phyloP scores from a whole-genome alignment of 2,797 vertebrate species.

The Ataeniobius toweri region DNA sequence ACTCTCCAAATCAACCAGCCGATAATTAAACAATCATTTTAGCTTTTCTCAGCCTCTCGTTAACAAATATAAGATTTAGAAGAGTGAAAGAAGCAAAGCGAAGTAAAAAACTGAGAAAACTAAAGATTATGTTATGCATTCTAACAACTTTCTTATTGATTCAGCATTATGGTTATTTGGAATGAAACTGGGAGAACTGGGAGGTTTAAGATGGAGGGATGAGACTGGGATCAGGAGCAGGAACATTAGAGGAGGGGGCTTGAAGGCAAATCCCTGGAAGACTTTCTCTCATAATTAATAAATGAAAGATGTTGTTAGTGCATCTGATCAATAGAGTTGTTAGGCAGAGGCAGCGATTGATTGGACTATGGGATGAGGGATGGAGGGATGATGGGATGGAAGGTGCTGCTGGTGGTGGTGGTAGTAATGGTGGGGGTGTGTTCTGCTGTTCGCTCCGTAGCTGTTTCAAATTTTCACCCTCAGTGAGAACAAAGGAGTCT shows the following conservation, averaged over 20 bases:
- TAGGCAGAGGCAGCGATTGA: constrained; percentile 71
- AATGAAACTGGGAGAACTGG: constrained; percentile 4
- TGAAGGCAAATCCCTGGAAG: constrained; percentile 63
- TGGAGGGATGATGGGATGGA: constrained; percentile 51
- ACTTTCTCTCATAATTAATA: constrained; percentile 77
- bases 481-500: constrained; percentile 78
- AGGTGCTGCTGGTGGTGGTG: neutral
- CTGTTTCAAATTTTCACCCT: constrained; percentile 75
- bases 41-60: too few relatives aligned
- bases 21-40: too few relatives aligned
- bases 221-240: neutral
- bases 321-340: constrained; percentile 78
- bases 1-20: too few relatives aligned
- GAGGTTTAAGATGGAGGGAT: constrained; percentile 28
- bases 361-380: constrained; percentile 59
- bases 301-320: constrained; percentile 79
- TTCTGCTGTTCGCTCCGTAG: constrained; percentile 60
- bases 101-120: neutral
- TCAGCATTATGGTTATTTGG: neutral
- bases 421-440: constrained; percentile 1
- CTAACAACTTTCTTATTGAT: neutral
- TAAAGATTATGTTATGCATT: neutral
- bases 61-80: neutral
- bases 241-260: constrained; percentile 12
- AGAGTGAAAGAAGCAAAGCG: neutral